These are phyloP conservation scores for Ormyrus pomaceus DNA, from an alignment of 2,888 invertebrate genomes.

Conservation along the genomic window DNA sequence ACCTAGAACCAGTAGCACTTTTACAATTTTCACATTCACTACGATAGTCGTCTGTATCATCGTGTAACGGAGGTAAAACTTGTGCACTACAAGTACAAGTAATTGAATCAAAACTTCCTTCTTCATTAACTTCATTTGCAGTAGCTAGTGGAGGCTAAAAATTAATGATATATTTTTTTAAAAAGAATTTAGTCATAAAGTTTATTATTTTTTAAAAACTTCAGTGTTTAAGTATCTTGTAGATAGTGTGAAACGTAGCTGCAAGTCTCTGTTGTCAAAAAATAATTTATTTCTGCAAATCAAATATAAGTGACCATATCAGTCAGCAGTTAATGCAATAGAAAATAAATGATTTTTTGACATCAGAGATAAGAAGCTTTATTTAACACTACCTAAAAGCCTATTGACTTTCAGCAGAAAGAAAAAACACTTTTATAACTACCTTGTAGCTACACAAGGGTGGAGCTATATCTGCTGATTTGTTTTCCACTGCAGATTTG, in stretches of 20 bases:
- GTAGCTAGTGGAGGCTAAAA: conserved; percentile 68
- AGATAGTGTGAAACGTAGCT: background rate
- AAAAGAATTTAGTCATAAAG: conserved; percentile 10
- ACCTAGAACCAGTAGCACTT: conserved; percentile 83
- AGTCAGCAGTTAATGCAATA: too few relatives aligned
- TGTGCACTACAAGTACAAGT: conserved; percentile 73
- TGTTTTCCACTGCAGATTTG: conserved; percentile 55
- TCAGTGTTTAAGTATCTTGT: background rate
- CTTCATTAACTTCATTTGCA: conserved; percentile 71
- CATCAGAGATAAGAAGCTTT: background rate
- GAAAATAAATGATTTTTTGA: background rate
- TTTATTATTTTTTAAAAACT: conserved; percentile 3
- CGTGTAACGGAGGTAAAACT: conserved; percentile 73
- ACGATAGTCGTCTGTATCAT: conserved; percentile 84
- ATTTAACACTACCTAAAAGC: too few relatives aligned
- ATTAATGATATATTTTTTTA: conserved; percentile 9
- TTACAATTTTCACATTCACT: conserved; percentile 93
- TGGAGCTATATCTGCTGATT: conserved; percentile 59
- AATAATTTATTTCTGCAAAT: background rate
- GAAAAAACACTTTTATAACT: background rate
- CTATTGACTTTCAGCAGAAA: too few relatives aligned
- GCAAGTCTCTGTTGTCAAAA: background rate
- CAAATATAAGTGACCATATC: background rate
- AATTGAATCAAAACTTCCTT: conserved; percentile 74
- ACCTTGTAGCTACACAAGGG: conserved; percentile 61